Base-by-base conservation (phyloP, 2,797 vertebrate species). In the Coregonus ussuriensis region DNA sequence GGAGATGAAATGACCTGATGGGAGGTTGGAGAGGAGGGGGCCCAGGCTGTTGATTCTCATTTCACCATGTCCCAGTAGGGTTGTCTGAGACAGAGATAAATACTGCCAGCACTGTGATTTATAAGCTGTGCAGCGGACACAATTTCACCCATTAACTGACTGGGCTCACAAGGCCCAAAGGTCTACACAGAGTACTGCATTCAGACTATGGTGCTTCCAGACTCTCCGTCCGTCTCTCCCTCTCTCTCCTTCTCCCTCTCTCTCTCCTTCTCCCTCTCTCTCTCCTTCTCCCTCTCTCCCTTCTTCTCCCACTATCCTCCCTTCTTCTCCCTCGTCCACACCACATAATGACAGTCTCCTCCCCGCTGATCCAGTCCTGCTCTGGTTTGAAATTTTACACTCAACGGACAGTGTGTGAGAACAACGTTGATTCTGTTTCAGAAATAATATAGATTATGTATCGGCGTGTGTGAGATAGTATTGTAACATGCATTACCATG, bases 1-100 rank as follows among this genome's bases (percentile, higher is more conserved):
- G 81, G 18, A 79, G 74, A 77, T 84, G 85, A 84, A 87, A 87
- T 86, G 89, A 90, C 90, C 89, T 85, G 89, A 88, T 63, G 77
- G 86, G 77, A 81, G 89, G 59, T 62, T 72, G 86, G 88, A 79
- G 83, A 82, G 87, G 82, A 35, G 87, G 87, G 84, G 88, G 82
- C 74, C 83, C 86, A 75, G 81, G 88, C 89, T 91, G 92, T 91
- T 93, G 89, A 90, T 92, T 93, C 88, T 91, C 88, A 92, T 91
- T 92, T 90, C 85, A 86, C 83, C 85, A 84, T 92, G 90, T 90
- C 91, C 91, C 89, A 84, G 87, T 83, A 88, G 89, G 86, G 89
- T 91, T 89, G 91, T 89, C 88, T 90, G 90, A 87, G 90, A 90
- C 91, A 81, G 82, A 91, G 89, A 93, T 92, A 93, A 92, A 91